Evolutionary conservation across 2,888 invertebrate genomes (phyloP).

Genomic region (Erebia epiphron): DNA sequence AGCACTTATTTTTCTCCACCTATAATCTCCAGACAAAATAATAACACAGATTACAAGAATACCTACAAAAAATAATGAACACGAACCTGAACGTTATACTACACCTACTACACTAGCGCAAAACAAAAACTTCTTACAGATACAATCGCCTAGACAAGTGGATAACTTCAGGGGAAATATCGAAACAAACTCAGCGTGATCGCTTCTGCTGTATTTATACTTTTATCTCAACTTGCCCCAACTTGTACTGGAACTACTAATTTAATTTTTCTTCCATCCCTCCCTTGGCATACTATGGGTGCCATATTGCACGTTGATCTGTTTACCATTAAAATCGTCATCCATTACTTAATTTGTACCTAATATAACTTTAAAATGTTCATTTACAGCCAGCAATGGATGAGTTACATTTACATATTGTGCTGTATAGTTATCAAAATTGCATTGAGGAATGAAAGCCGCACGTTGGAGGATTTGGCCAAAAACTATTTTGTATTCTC

Average conservation of each 20-base stretch:
- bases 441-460: conserved; percentile 33
- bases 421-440: conserved; percentile 24
- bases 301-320: conserved; percentile 5
- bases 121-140: conserved; percentile 39
- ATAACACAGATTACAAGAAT: conserved; percentile 4
- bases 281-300: conserved; percentile 25
- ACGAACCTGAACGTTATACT: neutral
- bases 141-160: conserved; percentile 46
- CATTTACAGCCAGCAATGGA: conserved; percentile 22
- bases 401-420: neutral
- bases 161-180: conserved; percentile 31
- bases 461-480: conserved; percentile 42
- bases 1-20: conserved; percentile 1
- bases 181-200: conserved; percentile 36
- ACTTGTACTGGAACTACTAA: conserved; percentile 42
- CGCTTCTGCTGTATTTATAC: conserved; percentile 34
- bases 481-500: conserved; percentile 57
- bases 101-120: neutral
- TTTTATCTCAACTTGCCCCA: conserved; percentile 34
- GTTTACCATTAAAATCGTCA: conserved; percentile 1
- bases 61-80: conserved; percentile 9
- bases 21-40: neutral
- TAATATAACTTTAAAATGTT: neutral
- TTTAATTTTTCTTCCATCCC: conserved; percentile 45
- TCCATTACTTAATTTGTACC: conserved; percentile 4